These are phyloP conservation scores for Aphidius colemani DNA, from an alignment of 2,888 invertebrate genomes.

Conservation along the genomic window DNA sequence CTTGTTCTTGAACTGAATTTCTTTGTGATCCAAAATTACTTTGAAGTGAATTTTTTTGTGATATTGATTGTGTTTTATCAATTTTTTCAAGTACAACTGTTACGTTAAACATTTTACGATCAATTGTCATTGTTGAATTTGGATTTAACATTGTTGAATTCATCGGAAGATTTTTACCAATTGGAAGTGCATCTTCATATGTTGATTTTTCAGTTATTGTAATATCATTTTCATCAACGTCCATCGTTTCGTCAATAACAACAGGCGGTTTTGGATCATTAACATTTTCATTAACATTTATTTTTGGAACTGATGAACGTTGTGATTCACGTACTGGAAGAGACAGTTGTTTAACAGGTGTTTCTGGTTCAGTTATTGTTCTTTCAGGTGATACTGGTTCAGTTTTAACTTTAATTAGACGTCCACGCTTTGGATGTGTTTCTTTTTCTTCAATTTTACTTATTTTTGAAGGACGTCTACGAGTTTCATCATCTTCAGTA, in stretches of 20 bases:
- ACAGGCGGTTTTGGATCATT: slow-evolving; percentile 37
- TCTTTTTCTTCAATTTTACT: slow-evolving; percentile 35
- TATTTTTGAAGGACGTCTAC: slow-evolving; percentile 36
- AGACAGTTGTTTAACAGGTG: neutral
- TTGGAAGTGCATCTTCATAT: slow-evolving; percentile 51
- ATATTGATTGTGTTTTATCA: slow-evolving; percentile 48
- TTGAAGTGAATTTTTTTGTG: slow-evolving; percentile 26
- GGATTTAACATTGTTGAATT: slow-evolving; percentile 53
- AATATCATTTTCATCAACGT: slow-evolving; percentile 32
- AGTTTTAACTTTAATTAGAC: neutral
- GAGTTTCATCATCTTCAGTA: slow-evolving; percentile 1
- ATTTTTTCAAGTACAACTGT: slow-evolving; percentile 47
- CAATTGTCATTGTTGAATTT: slow-evolving; percentile 38
- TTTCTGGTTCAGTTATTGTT: neutral
- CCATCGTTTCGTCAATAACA: slow-evolving; percentile 23
- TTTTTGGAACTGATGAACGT: slow-evolving; percentile 12
- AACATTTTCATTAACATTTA: slow-evolving; percentile 18
- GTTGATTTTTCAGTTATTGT: slow-evolving; percentile 47
- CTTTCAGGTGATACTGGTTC: slow-evolving; percentile 5
- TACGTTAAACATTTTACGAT: slow-evolving; percentile 46
- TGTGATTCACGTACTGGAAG: slow-evolving; percentile 3
- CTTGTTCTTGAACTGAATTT: slow-evolving; percentile 1
- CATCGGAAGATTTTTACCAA: slow-evolving; percentile 49
- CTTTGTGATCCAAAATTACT: neutral
- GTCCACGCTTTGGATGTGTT: neutral